Evolutionary conservation across 1,140 invertebrate genomes (phyloP).

Genomic region (Brachystomella parvula): DNA sequence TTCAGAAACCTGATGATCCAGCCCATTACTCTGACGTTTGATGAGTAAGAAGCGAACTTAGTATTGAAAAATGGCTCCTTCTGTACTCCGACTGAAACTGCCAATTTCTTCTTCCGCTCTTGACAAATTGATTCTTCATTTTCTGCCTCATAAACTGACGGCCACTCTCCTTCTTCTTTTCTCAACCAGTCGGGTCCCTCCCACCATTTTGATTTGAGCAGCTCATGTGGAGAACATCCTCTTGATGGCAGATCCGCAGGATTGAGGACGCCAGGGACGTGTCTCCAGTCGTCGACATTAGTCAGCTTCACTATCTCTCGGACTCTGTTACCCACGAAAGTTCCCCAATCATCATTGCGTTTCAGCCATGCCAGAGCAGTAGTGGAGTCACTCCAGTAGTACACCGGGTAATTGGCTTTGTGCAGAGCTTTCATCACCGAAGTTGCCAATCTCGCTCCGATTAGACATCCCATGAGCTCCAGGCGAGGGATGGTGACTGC

Average conservation of each 20-base stretch:
- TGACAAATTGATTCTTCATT: slow-evolving; percentile 4
- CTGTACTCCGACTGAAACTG: neutral
- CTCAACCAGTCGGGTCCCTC: slow-evolving; percentile 19
- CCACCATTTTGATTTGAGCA: slow-evolving; percentile 25
- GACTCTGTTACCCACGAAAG: slow-evolving; percentile 35
- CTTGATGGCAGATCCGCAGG: slow-evolving; percentile 25
- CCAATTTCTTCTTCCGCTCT: slow-evolving; percentile 13
- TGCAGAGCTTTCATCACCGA: neutral
- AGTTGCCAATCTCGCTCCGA: slow-evolving; percentile 39
- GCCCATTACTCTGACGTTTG: neutral
- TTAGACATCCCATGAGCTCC: slow-evolving; percentile 41
- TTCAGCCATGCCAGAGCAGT: slow-evolving; percentile 40
- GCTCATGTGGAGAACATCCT: slow-evolving; percentile 7
- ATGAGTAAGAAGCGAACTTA: neutral
- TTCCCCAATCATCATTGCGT: slow-evolving; percentile 32
- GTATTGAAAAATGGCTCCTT: neutral
- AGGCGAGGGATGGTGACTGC: slow-evolving; percentile 40
- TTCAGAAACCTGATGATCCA: neutral
- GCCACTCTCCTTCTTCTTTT: slow-evolving; percentile 3
- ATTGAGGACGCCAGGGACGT: slow-evolving; percentile 13
- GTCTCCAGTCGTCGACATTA: slow-evolving; percentile 5
- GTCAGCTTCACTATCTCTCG: slow-evolving; percentile 29
- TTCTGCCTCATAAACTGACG: neutral
- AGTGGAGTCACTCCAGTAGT: slow-evolving; percentile 41
- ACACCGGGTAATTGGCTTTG: slow-evolving; percentile 24